A percentile compares a stretch with the other conserved stretches of the same genome.
These are phyloP conservation scores for Carettochelys insculpta DNA, from an alignment of 2,113 vertebrate species.

Conservation along the genomic window DNA sequence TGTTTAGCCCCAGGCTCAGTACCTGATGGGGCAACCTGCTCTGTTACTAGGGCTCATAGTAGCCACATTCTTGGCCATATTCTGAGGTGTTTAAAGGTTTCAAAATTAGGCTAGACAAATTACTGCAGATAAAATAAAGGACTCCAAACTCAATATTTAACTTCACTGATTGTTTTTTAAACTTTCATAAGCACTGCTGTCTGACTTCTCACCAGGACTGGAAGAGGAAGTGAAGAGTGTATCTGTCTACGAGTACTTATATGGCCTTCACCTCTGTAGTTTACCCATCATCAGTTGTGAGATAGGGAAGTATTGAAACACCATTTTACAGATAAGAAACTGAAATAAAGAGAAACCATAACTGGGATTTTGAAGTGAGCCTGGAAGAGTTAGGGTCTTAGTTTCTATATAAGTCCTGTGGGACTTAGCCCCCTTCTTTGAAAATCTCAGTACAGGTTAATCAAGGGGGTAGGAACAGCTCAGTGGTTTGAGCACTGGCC, in stretches of 20 bases:
- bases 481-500: no score
- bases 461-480: no score
- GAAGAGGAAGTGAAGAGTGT: neutral
- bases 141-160: neutral
- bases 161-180: slow-evolving; percentile 2
- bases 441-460: neutral
- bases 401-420: neutral
- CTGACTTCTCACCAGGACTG: slow-evolving; percentile 28
- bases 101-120: no score
- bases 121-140: neutral
- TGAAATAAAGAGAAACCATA: neutral
- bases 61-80: no score
- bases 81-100: no score
- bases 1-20: no score
- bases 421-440: neutral
- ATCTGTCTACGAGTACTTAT: slow-evolving; percentile 26
- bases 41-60: no score
- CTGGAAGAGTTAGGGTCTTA: neutral
- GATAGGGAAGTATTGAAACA: neutral
- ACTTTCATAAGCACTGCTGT: neutral
- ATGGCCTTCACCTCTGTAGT: slow-evolving; percentile 59
- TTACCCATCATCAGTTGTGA: slow-evolving; percentile 32
- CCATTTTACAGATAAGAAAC: neutral
- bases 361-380: neutral
- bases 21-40: no score